Conservation (phyloP, 2,113 vertebrate genomes). For the Amphilophus citrinellus region DNA sequence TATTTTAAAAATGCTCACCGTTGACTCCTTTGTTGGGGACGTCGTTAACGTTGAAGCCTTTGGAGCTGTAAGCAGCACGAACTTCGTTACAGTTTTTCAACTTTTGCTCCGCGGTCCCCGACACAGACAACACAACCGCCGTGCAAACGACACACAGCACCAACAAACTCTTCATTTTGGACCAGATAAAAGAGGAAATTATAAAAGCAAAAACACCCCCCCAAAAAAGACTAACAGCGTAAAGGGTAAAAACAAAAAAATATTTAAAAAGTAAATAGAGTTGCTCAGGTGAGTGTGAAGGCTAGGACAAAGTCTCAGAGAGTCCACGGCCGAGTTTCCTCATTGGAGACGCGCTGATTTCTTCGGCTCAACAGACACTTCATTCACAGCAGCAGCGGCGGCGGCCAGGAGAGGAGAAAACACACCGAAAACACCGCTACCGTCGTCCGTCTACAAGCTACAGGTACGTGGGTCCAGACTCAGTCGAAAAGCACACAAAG, state of each 20-base stretch:
- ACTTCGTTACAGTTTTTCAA: slow-evolving; percentile 92
- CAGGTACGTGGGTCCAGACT: slow-evolving; percentile 4
- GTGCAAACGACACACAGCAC: slow-evolving; percentile 77
- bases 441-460: slow-evolving; percentile 2
- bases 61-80: slow-evolving; percentile 86
- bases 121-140: slow-evolving; percentile 75
- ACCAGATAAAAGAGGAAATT: neutral
- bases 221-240: neutral
- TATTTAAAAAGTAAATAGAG: neutral
- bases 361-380: slow-evolving; percentile 62
- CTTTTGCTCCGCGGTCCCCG: slow-evolving; percentile 84
- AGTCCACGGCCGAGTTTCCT: slow-evolving; percentile 71
- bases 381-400: slow-evolving; percentile 54
- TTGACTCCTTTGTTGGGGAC: slow-evolving; percentile 89
- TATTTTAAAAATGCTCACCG: slow-evolving; percentile 78
- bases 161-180: slow-evolving; percentile 75
- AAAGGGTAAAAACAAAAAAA: neutral
- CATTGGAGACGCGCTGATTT: slow-evolving; percentile 74
- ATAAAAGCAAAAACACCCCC: no score
- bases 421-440: neutral
- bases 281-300: slow-evolving; percentile 22
- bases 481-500: neutral
- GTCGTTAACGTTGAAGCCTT: slow-evolving; percentile 91
- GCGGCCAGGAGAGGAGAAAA: neutral
- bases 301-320: slow-evolving; percentile 57